Evolutionary conservation across 2,797 vertebrate species (phyloP).

Genomic region (Coccyzus lansbergi): DNA sequence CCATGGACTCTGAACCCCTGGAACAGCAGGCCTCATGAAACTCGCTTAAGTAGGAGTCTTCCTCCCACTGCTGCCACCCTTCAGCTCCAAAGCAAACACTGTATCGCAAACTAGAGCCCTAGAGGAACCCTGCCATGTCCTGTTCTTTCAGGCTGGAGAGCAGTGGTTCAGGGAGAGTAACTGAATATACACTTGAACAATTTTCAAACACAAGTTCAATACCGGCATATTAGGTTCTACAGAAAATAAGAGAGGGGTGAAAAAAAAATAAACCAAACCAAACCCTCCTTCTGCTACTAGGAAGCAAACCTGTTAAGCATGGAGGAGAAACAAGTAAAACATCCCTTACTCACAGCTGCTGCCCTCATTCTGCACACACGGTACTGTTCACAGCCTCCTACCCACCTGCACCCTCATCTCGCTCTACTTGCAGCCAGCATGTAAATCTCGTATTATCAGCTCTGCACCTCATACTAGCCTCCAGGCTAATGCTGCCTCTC

Average conservation of each 20-base stretch:
- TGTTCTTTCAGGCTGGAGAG: not conserved
- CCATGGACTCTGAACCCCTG: accelerated
- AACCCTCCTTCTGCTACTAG: not conserved
- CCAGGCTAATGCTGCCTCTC: not conserved
- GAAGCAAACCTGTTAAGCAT: accelerated
- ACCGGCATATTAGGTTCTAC: not conserved
- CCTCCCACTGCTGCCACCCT: not conserved
- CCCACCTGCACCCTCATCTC: not conserved
- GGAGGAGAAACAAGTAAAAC: not conserved
- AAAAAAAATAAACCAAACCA: too few species aligned
- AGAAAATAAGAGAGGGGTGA: not conserved
- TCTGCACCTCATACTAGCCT: not conserved
- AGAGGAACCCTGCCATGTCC: not conserved
- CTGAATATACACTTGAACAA: accelerated
- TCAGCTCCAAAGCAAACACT: not conserved
- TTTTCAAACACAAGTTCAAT: not conserved
- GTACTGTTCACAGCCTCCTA: not conserved
- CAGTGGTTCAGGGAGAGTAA: not conserved
- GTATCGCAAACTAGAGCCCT: not conserved
- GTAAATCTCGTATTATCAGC: not conserved
- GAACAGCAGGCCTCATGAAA: not conserved
- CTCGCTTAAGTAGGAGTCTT: not conserved
- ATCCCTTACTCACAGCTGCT: not conserved
- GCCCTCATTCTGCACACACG: too few species aligned
- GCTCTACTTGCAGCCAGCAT: not conserved